Percentiles rank a stretch among this genome's conserved stretches.
Conservation (phyloP, 92 coral and sea anemone genomes). For the Plumapathes pennacea region DNA sequence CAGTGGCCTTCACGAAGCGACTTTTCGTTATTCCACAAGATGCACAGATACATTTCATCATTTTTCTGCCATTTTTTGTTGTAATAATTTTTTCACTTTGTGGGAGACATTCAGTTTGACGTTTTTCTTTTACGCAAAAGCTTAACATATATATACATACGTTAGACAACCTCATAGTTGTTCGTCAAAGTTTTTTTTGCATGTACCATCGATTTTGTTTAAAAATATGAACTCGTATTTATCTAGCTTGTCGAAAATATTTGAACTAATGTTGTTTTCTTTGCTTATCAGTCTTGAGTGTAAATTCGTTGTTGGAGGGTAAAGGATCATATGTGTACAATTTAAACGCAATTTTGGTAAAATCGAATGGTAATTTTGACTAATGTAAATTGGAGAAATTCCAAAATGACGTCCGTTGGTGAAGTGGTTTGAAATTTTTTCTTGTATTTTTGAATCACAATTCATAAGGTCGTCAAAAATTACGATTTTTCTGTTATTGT, state of each 20-base stretch:
- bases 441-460: slow-evolving; percentile 2
- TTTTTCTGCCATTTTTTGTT: too few species aligned
- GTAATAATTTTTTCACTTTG: too few species aligned
- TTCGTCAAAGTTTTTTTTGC: neutral
- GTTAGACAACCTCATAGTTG: too few species aligned
- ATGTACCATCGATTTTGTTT: neutral
- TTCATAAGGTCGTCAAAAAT: slow-evolving; percentile 19
- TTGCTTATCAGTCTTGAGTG: too few species aligned
- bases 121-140: too few species aligned
- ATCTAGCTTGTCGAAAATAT: neutral
- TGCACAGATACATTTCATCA: too few species aligned
- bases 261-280: neutral
- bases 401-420: slow-evolving; percentile 14
- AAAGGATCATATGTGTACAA: slow-evolving; percentile 13
- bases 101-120: too few species aligned
- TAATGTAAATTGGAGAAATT: neutral
- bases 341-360: slow-evolving; percentile 4
- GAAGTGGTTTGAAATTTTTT: slow-evolving; percentile 17
- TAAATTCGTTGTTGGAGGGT: slow-evolving; percentile 10
- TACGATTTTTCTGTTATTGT: slow-evolving; percentile 4
- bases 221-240: slow-evolving; percentile 5
- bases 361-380: slow-evolving; percentile 6
- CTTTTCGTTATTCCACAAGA: too few species aligned
- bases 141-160: too few species aligned
- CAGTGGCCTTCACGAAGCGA: too few species aligned